Conservation (phyloP, 2,888 invertebrate genomes). For the Cheilosia vernalis region DNA sequence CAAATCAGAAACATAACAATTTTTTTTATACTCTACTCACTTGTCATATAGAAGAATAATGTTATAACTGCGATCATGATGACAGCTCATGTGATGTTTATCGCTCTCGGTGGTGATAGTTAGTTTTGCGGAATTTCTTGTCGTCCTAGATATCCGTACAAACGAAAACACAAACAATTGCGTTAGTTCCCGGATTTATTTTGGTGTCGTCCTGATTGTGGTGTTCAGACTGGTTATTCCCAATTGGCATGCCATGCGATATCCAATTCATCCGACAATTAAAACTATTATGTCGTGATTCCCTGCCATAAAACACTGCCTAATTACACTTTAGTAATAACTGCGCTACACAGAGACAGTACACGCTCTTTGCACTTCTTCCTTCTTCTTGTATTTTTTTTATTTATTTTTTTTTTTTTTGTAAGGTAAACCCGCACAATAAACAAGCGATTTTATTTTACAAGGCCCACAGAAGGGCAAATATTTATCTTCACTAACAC, state of each 20-base stretch:
- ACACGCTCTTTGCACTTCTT: constrained; percentile 25
- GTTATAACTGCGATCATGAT: constrained; percentile 82
- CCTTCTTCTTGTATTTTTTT: too few species aligned
- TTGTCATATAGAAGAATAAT: constrained; percentile 82
- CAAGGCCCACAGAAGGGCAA: too few species aligned
- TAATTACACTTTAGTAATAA: constrained; percentile 44
- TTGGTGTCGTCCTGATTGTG: constrained; percentile 48
- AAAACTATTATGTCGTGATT: constrained; percentile 68
- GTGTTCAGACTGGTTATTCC: constrained; percentile 50
- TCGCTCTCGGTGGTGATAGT: constrained; percentile 69
- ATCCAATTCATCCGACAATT: constrained; percentile 67
- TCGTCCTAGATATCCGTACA: constrained; percentile 47
- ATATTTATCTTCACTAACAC: background rate
- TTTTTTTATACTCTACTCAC: constrained; percentile 79
- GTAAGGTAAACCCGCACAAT: too few species aligned
- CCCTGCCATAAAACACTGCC: constrained; percentile 50
- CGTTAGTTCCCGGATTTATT: constrained; percentile 37
- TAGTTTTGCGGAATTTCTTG: constrained; percentile 33
- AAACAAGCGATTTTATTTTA: too few species aligned
- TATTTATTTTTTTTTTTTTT: too few species aligned
- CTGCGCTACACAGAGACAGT: constrained; percentile 3
- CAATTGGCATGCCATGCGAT: constrained; percentile 67
- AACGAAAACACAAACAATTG: constrained; percentile 10
- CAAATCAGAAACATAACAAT: constrained; percentile 2
- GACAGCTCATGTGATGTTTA: constrained; percentile 76